A percentile compares a stretch with the other conserved stretches of the same genome.
Conservation (phyloP, 2,113 vertebrate genomes). For the Pedetes capensis region DNA sequence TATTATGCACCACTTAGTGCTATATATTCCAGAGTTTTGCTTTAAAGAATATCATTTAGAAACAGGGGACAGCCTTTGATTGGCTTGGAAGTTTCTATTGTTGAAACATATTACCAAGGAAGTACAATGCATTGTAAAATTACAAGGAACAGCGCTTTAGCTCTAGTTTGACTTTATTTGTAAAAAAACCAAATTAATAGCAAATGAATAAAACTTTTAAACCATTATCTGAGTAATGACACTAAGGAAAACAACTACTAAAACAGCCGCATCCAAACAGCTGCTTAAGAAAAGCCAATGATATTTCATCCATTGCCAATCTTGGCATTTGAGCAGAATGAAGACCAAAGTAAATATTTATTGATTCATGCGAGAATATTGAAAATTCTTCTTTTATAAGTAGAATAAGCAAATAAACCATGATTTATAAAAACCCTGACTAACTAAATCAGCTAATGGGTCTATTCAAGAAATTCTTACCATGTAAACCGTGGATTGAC, state of each 20-base stretch:
- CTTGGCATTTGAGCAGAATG: conserved; percentile 71
- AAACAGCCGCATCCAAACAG: conserved; percentile 72
- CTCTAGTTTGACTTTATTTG: conserved; percentile 69
- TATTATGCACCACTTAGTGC: conserved; percentile 58
- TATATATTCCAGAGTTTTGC: conserved; percentile 68
- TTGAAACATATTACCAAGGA: conserved; percentile 61
- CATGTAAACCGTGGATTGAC: conserved; percentile 77
- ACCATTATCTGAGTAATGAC: conserved; percentile 73
- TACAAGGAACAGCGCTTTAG: conserved; percentile 15
- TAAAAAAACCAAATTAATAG: conserved; percentile 79
- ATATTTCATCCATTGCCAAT: conserved; percentile 75
- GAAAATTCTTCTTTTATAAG: conserved; percentile 67
- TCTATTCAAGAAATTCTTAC: conserved; percentile 77
- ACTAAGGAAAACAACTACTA: conserved; percentile 71
- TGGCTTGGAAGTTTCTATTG: conserved; percentile 63
- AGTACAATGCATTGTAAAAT: conserved; percentile 60
- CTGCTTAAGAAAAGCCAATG: conserved; percentile 68
- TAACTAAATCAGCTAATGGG: conserved; percentile 75
- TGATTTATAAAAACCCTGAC: conserved; percentile 76
- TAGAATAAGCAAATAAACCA: conserved; percentile 74
- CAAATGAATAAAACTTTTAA: conserved; percentile 75
- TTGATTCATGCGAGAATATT: conserved; percentile 68
- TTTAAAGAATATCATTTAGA: conserved; percentile 67
- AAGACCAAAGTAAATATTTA: conserved; percentile 76
- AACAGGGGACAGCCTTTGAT: conserved; percentile 54